phyloP scores from a whole-genome alignment of 2,113 vertebrate species.

The Sceloporus undulatus region DNA sequence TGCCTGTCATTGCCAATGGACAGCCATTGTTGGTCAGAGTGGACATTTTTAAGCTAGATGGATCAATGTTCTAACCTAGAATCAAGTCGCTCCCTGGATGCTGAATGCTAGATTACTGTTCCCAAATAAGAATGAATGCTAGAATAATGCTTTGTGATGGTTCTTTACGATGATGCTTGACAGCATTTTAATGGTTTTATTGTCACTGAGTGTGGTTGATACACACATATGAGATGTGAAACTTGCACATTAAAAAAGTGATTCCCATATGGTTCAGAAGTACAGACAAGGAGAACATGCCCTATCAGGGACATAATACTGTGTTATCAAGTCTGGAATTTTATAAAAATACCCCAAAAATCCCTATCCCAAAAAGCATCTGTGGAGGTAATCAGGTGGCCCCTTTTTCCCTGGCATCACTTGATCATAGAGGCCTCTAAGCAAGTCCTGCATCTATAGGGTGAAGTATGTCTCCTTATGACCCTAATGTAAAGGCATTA shows the following conservation, averaged over 20 bases:
- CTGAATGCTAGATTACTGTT: neutral
- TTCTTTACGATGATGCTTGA: neutral
- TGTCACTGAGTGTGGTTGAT: neutral
- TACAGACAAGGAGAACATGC: neutral
- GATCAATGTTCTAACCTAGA: neutral
- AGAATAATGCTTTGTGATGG: neutral
- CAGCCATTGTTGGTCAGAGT: no score
- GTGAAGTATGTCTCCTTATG: no score
- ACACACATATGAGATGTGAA: neutral
- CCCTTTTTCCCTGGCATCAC: no score
- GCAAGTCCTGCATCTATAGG: no score
- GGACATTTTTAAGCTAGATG: no score
- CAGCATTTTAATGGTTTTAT: neutral
- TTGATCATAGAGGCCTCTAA: no score
- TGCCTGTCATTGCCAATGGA: neutral
- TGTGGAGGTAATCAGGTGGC: no score
- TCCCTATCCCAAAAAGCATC: no score
- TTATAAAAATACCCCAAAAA: no score
- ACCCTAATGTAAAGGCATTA: no score
- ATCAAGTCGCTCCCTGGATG: neutral
- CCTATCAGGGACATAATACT: neutral
- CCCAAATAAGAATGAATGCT: neutral
- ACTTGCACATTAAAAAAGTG: neutral
- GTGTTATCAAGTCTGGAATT: no score
- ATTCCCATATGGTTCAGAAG: neutral